Conservation (phyloP, 2,113 vertebrate species). For the Varanus salvator region DNA sequence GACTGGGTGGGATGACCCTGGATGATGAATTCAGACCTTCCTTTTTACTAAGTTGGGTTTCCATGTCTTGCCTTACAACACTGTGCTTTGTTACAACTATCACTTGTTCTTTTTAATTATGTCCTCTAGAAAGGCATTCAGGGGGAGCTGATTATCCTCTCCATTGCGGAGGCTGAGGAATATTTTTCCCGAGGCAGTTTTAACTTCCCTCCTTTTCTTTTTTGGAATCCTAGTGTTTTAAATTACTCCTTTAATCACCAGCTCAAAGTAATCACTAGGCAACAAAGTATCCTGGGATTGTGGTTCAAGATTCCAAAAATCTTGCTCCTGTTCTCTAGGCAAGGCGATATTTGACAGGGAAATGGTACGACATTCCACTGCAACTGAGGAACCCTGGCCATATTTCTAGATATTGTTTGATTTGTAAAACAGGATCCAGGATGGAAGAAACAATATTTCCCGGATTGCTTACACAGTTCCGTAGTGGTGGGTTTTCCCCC, state of each 20-base stretch:
- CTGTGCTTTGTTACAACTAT: slow-evolving; percentile 56
- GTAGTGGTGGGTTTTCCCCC: slow-evolving; percentile 32
- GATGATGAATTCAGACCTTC: slow-evolving; percentile 7
- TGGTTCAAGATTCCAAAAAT: slow-evolving; percentile 47
- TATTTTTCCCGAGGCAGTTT: slow-evolving; percentile 70
- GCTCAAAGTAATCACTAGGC: slow-evolving; percentile 64
- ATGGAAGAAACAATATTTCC: slow-evolving; percentile 32
- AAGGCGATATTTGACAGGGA: slow-evolving; percentile 32
- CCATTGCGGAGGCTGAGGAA: slow-evolving; percentile 65
- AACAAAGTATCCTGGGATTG: slow-evolving; percentile 64
- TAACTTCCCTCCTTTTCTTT: slow-evolving; percentile 67
- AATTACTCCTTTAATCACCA: slow-evolving; percentile 68
- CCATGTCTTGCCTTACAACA: slow-evolving; percentile 54
- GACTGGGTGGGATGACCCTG: background rate
- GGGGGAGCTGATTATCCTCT: slow-evolving; percentile 68
- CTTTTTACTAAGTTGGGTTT: background rate
- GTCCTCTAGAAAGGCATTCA: slow-evolving; percentile 70
- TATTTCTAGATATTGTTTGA: background rate
- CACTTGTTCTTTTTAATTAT: slow-evolving; percentile 70
- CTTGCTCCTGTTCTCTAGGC: slow-evolving; percentile 31
- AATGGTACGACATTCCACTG: slow-evolving; percentile 16
- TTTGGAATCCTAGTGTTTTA: slow-evolving; percentile 71
- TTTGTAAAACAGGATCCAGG: slow-evolving; percentile 7
- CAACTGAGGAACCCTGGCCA: background rate
- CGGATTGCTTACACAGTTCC: slow-evolving; percentile 45